Base-by-base conservation (phyloP, 1,140 invertebrate species). In the Aphidius ervi region DNA sequence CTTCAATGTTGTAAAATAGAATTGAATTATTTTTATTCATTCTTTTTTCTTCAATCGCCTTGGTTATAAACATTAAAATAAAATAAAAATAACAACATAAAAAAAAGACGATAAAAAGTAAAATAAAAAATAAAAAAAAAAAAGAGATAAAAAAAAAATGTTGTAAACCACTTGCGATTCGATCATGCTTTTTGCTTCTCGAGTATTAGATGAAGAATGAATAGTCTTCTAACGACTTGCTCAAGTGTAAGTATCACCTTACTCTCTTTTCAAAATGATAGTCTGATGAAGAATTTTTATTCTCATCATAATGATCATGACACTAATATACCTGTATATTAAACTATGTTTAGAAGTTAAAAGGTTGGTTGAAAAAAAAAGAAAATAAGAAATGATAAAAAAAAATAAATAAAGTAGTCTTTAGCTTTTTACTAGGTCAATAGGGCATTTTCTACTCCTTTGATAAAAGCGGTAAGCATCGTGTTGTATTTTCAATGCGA, bases 221-320 rank as follows among this genome's bases (percentile, higher is more conserved):
- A 66, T 66, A 61, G 62, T 46, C 59, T 61, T 62, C 65, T 66
- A 66, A 66, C 52, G 65, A 66, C 55, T 61, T 41, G 56, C 61
- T 66, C 58, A 50, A 65, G 61, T 61, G 48, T 52, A 42, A 41
- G 16, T 42, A 52, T 59, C 59, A 56, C 59, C 57, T 59, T 49
- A 49, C n/a, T 20, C 39, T 39, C 56, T 4, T 3, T 9, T 31
- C 4, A 31, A 31, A 31, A 31, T 31, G 23, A 31, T 31, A 31
- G 23, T 31, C 23, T 31, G 23, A 31, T 31, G 23, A 31, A 31
- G 23, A 31, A 31, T 31, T 31, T 4, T 31, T 4, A 31, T 31
- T 31, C 23, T 3, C 23, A 31, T 31, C 23, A 31, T 31, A 31
- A 31, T 31, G 2, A 31, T 31, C 23, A 31, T 31, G 23, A 31